These are phyloP conservation scores for Hedychridium roseum DNA, from an alignment of 2,888 invertebrate genomes.

Conservation along the genomic window DNA sequence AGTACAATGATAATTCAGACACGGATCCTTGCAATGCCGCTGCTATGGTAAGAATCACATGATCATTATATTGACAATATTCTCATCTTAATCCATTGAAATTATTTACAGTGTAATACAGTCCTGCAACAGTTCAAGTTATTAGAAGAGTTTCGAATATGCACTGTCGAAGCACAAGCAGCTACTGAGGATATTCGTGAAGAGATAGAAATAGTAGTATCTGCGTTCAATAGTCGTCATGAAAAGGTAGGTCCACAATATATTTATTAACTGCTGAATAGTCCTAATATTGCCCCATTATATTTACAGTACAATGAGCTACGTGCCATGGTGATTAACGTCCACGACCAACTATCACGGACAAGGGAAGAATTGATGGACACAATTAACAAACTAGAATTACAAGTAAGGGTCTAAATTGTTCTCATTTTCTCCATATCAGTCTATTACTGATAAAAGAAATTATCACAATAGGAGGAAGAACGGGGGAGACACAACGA, in stretches of 20 bases:
- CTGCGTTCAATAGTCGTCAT: conserved; percentile 48
- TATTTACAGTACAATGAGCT: conserved; percentile 48
- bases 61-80: conserved; percentile 3
- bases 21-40: conserved; percentile 7
- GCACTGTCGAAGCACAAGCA: conserved; percentile 57
- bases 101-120: conserved; percentile 10
- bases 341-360: conserved; percentile 44
- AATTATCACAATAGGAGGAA: conserved; percentile 41
- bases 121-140: conserved; percentile 46
- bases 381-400: conserved; percentile 43
- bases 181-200: conserved; percentile 56
- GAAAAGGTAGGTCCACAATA: conserved; percentile 41
- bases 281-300: no score
- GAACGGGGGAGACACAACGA: conserved; percentile 46
- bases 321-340: conserved; percentile 39
- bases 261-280: background rate
- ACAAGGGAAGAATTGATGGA: conserved; percentile 45
- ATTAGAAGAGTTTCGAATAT: conserved; percentile 58
- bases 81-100: background rate
- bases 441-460: conserved; percentile 6
- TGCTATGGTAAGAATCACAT: conserved; percentile 10
- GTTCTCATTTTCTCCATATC: conserved; percentile 3
- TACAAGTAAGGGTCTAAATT: conserved; percentile 41
- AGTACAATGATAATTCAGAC: conserved; percentile 3
- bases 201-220: conserved; percentile 47